Evolutionary conservation across 2,113 vertebrate species (phyloP).

Genomic region (Colaptes auratus): DNA sequence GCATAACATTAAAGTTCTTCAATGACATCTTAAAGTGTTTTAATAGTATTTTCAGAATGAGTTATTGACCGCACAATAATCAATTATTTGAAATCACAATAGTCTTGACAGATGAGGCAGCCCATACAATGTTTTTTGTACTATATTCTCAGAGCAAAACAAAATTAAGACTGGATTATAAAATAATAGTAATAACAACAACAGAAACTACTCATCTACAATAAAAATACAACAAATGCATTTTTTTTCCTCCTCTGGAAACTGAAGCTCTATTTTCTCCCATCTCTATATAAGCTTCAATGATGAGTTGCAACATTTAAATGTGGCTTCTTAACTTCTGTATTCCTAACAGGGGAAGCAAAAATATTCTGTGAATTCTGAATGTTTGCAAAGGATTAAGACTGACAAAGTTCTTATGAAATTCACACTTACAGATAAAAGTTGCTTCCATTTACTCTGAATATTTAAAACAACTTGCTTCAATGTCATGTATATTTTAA

Average conservation of each 20-base stretch:
- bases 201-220: background rate
- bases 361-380: background rate
- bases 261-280: background rate
- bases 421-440: conserved; percentile 20
- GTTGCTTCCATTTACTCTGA: conserved; percentile 34
- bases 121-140: background rate
- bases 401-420: conserved; percentile 8
- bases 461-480: conserved; percentile 23
- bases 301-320: background rate
- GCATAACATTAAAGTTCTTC: background rate
- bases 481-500: conserved; percentile 10
- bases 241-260: conserved; percentile 10
- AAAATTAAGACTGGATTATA: background rate
- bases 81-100: background rate
- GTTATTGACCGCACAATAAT: background rate
- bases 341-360: background rate
- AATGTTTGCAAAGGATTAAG: conserved; percentile 35
- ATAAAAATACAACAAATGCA: background rate
- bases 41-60: background rate
- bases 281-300: background rate
- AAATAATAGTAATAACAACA: background rate
- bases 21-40: background rate
- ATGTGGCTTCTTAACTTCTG: conserved; percentile 4
- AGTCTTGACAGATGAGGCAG: background rate
- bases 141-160: background rate